A percentile compares a stretch with the other conserved stretches of the same genome.
Conservation (phyloP, 2,113 vertebrate genomes). For the Aspidoscelis tigris region DNA sequence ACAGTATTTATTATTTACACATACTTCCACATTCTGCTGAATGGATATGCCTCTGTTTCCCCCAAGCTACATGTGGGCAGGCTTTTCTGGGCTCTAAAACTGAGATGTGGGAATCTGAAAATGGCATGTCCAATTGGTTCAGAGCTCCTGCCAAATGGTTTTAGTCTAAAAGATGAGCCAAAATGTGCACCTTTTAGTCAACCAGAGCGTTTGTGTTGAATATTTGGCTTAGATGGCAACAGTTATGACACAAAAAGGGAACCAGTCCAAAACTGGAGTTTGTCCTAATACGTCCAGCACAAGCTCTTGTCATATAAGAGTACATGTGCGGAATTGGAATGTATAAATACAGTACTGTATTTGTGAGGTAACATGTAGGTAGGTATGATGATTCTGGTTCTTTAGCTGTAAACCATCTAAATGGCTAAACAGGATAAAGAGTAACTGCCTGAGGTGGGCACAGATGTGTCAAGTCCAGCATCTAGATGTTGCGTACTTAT, state of each 20-base stretch:
- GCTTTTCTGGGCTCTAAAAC: conserved; percentile 17
- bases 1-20: conserved; percentile 11
- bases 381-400: no score
- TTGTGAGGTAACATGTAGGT: no score
- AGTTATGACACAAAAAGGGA: not conserved
- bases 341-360: no score
- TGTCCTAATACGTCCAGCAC: not conserved
- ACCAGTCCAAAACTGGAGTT: not conserved
- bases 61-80: not conserved
- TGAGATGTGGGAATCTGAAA: conserved; percentile 1
- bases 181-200: no score
- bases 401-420: no score
- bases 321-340: not conserved
- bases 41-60: not conserved
- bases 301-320: not conserved
- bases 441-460: no score
- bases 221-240: not conserved
- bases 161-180: not conserved
- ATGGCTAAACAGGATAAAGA: no score
- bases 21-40: conserved; percentile 4
- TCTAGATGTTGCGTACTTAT: no score
- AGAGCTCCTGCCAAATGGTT: not conserved
- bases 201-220: not conserved
- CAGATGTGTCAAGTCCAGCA: no score
- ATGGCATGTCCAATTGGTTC: not conserved